Conservation (phyloP, 2,888 invertebrate genomes). For the Ophion ellenae region DNA sequence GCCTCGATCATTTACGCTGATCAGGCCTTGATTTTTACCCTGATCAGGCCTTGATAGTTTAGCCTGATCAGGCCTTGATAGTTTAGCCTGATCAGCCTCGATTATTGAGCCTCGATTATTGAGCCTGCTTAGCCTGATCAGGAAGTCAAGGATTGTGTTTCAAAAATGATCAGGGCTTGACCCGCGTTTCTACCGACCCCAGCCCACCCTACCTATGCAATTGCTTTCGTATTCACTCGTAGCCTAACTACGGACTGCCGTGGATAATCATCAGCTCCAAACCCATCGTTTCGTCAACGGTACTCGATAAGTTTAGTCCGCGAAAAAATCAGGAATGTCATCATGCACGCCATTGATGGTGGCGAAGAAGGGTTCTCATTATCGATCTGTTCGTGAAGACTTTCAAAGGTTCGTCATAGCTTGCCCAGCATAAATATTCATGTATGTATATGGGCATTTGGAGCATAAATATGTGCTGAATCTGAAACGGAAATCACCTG, state of each 20-base stretch:
- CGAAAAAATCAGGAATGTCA: not conserved
- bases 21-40: too few relatives aligned
- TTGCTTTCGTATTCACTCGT: not conserved
- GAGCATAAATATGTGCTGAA: not conserved
- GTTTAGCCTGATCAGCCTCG: too few relatives aligned
- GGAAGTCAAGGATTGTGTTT: too few relatives aligned
- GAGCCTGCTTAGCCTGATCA: too few relatives aligned
- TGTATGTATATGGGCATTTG: not conserved
- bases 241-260: not conserved
- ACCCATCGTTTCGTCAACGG: not conserved
- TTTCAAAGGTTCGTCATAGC: not conserved
- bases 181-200: too few relatives aligned
- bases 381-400: slow-evolving; percentile 9
- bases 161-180: too few relatives aligned
- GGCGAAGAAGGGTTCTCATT: not conserved
- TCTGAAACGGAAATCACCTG: not conserved
- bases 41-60: too few relatives aligned
- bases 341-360: not conserved
- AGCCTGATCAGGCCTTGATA: too few relatives aligned
- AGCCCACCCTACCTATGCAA: too few relatives aligned
- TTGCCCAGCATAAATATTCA: slow-evolving; percentile 3
- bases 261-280: not conserved
- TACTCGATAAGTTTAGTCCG: not conserved
- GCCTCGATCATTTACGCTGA: too few relatives aligned
- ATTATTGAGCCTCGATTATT: too few relatives aligned